Evolutionary conservation across 2,797 vertebrate genomes (phyloP).

Genomic region (Podargus strigoides): DNA sequence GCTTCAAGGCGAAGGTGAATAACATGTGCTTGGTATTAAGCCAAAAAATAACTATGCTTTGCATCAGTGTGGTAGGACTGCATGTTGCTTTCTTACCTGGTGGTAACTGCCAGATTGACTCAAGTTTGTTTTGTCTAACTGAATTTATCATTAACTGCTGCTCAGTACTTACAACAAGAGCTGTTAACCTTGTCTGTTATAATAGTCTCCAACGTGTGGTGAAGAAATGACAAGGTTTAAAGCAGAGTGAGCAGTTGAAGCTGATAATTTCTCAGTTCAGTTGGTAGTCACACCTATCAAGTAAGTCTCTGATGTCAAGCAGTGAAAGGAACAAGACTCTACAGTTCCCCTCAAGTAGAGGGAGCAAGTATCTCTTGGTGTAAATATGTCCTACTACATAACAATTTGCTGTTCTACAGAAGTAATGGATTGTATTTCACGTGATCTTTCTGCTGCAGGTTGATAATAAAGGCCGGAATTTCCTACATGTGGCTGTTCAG

Average conservation of each 20-base stretch:
- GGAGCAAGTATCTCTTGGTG: neutral
- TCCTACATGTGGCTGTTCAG: conserved; percentile 94
- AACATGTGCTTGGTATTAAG: neutral
- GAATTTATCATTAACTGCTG: neutral
- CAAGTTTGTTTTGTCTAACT: neutral
- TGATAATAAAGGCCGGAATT: conserved; percentile 97
- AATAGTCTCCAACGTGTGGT: neutral
- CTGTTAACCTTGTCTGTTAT: neutral
- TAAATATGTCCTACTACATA: neutral
- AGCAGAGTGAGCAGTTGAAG: neutral
- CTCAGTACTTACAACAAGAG: neutral
- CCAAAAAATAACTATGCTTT: neutral
- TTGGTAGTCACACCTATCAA: neutral
- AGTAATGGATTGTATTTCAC: rapidly evolving
- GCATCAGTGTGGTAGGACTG: neutral
- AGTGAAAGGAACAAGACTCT: neutral
- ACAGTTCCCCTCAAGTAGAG: neutral
- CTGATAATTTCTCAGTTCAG: neutral
- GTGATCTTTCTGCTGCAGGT: conserved; percentile 72
- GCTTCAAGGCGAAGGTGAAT: neutral
- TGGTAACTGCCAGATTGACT: neutral
- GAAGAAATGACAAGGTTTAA: neutral
- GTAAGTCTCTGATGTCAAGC: neutral
- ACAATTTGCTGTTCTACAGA: neutral
- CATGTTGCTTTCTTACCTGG: neutral